Base-by-base conservation (phyloP, 2,113 vertebrate species). In the Nycticorax nycticorax region DNA sequence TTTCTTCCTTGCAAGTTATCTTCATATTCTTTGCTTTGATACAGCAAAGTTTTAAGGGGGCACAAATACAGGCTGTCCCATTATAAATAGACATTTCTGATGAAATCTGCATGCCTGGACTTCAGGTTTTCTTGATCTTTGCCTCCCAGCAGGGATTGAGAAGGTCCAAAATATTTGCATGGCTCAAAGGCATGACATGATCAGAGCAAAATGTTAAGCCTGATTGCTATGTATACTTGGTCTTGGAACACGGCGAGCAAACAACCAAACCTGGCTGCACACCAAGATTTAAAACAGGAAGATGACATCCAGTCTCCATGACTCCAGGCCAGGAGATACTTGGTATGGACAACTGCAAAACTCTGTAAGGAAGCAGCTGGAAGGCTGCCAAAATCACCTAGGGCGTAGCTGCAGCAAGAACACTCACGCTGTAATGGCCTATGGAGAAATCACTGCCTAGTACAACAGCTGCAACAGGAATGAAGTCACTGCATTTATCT, bases 211-310 rank as follows among this genome's bases (percentile, higher is more conserved):
- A 96, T 93, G 96, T 96, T 95, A 96, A 89, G 87, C 89, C 66
- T 76, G 75, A 76, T 2, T 94, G 92, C 94, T 94, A 94, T 94
- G 96, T 73, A 50, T 14, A 63, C 78, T 62, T 76, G 45, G 56
- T 94, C 92, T 85, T 56, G 27, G 53, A 95, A 89, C 62, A 82
- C 2, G 17, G 12, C 76, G 39, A 92, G 62, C 94, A 94, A 96
- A 93, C 87, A 96, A 94, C 77, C 62, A 93, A 85, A 93, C 66
- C 94, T 96, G 96, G 96, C 96, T 89, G 85, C 67, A 79, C 87
- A 93, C 57, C 94, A 97, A 85, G 87, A 78, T 76, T 91, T 96
- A 96, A 96, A 96, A 96, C 62, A 88, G 85, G 92, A 94, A 93
- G 87, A 85, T 96, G 95, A 97, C 87, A 94, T 79, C 89, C 74